Conservation (phyloP, 2,113 vertebrate species). For the Python bivittatus region DNA sequence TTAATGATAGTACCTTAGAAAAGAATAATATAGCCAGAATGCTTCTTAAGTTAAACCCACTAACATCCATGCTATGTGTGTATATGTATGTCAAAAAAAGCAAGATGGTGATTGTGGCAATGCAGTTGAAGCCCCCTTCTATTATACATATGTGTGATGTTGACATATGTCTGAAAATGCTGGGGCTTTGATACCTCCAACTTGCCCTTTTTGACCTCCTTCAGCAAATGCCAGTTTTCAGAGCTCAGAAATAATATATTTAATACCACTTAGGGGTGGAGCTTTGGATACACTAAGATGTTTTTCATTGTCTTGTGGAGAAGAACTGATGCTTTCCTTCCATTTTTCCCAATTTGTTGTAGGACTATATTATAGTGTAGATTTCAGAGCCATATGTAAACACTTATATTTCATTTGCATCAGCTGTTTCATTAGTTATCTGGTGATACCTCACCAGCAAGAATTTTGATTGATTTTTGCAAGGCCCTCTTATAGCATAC, state of each 20-base stretch:
- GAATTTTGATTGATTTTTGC: neutral
- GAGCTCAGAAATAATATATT: neutral
- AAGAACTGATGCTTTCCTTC: neutral
- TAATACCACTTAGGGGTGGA: neutral
- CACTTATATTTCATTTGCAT: no score
- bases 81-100: neutral
- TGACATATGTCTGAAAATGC: neutral
- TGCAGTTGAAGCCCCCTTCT: neutral
- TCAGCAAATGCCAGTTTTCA: neutral
- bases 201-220: neutral
- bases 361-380: neutral
- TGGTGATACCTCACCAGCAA: neutral
- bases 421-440: neutral
- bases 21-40: neutral
- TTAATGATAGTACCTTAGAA: neutral
- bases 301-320: neutral
- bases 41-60: neutral
- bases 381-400: neutral
- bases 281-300: neutral
- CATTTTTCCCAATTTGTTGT: neutral
- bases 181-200: neutral
- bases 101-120: neutral
- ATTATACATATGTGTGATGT: neutral
- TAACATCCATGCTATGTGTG: neutral
- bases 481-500: neutral